These are phyloP conservation scores for Acanthurus leucopareius DNA, from an alignment of 2,797 vertebrate genomes.

Conservation along the genomic window DNA sequence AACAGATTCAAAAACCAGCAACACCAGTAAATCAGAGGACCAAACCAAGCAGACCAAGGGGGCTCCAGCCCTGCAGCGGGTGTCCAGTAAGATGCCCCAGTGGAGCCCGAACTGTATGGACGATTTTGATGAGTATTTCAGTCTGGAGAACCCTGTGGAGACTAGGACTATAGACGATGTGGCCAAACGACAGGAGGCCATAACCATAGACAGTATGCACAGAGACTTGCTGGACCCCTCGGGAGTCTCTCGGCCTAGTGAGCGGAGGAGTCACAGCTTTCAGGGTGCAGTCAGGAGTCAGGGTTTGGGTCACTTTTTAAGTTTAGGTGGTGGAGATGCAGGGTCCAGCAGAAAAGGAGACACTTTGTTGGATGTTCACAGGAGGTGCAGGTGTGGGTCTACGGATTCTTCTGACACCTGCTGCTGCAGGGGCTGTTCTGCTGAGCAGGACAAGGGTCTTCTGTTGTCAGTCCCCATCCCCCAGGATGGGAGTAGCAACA, in stretches of 20 bases:
- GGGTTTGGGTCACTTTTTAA: slow-evolving; percentile 47
- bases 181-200: slow-evolving; percentile 57
- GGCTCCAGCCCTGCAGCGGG: slow-evolving; percentile 79
- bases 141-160: slow-evolving; percentile 88
- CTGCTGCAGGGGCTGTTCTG: slow-evolving; percentile 89
- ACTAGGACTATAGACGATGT: slow-evolving; percentile 91
- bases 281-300: slow-evolving; percentile 23
- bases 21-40: slow-evolving; percentile 85
- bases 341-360: slow-evolving; percentile 52
- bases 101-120: slow-evolving; percentile 89
- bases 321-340: slow-evolving; percentile 23
- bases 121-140: slow-evolving; percentile 93
- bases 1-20: slow-evolving; percentile 62
- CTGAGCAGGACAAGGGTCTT: slow-evolving; percentile 90
- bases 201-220: slow-evolving; percentile 47
- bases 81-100: slow-evolving; percentile 83
- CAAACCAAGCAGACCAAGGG: slow-evolving; percentile 88
- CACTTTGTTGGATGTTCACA: slow-evolving; percentile 67
- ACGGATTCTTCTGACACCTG: slow-evolving; percentile 82
- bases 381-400: slow-evolving; percentile 85
- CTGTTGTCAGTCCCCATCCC: slow-evolving; percentile 86
- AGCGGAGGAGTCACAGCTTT: slow-evolving; percentile 29
- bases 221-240: slow-evolving; percentile 69
- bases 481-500: slow-evolving; percentile 80
- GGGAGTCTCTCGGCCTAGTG: slow-evolving; percentile 1